Base-by-base conservation (phyloP, 1,140 invertebrate genomes). In the Amyelois transitella region DNA sequence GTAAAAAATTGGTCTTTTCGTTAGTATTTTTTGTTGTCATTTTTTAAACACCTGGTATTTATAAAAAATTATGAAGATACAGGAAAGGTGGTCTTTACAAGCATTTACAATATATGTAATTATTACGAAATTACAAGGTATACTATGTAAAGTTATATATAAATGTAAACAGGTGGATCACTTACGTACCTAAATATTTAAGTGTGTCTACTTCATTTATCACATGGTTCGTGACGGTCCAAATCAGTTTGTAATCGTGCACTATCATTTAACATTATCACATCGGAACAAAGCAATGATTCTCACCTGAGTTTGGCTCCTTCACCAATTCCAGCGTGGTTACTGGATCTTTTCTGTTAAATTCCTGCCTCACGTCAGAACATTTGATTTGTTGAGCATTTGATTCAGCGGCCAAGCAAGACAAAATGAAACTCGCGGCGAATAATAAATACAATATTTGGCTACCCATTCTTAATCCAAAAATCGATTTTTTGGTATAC, bases 401-500 rank as follows among this genome's bases (percentile, higher is more conserved):
- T 12, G 65, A 56, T 58, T 84, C 81, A 32, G 72, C 81, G 32
- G 75, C 68, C 53, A 70, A 63, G 60, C 64, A 64, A 49, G 69
- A 52, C 53, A 71, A 70, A 56, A 85, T 69, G 49, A 81, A 77
- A 72, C 74, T 71, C 63, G 69, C 66, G 70, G 74, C 64, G 57
- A 83, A 71, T 73, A 81, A 59, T 69, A 87, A 76, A 84, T 72
- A 84, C 66, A 85, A 70, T 73, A 85, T 81, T 81, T 77, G 75
- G 67, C 66, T 78, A 60, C 65, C 71, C 75, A 82, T 82, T 75
- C 75, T 79, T 63, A 80, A 84, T 78, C 78, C 78, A 59, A 81
- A 79, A 87, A 87, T 87, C 84, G 84, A 87, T 87, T 87, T 87
- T 84, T 84, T 87, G 76, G 81, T 84, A 75, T 73, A 75, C 72